Percentiles rank a stretch among this genome's conserved stretches.
phyloP scores from a whole-genome alignment of 2,888 invertebrate genomes.

The Agrochola macilenta region DNA sequence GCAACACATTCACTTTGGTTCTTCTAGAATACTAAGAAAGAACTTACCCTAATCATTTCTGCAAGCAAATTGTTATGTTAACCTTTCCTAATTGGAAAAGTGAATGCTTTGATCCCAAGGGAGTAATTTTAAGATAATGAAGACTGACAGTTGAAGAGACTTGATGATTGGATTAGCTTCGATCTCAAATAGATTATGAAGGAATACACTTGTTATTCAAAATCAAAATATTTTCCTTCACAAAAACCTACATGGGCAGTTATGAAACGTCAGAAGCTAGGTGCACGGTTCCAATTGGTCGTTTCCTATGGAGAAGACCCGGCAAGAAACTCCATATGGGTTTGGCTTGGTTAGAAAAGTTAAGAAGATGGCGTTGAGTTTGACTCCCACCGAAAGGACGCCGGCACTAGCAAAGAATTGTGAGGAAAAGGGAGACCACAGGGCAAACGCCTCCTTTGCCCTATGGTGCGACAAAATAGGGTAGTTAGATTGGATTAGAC shows the following conservation, averaged over 20 bases:
- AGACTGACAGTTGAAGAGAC: conserved; percentile 54
- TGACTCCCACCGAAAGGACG: no score
- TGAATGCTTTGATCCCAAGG: conserved; percentile 40
- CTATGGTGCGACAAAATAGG: no score
- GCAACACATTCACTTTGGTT: background rate
- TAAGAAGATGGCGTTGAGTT: no score
- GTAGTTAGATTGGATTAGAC: no score
- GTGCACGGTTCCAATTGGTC: no score
- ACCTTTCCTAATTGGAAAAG: conserved; percentile 41
- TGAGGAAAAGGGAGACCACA: no score
- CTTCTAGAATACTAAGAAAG: background rate
- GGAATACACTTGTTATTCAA: conserved; percentile 21
- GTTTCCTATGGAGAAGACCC: no score
- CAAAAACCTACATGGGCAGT: no score
- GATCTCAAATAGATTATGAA: conserved; percentile 32
- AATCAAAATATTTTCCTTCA: no score
- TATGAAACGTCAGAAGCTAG: no score
- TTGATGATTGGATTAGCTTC: conserved; percentile 51
- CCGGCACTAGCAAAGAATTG: no score
- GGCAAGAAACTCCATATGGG: background rate
- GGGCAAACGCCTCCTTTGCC: no score
- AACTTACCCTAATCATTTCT: background rate
- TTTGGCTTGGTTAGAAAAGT: background rate
- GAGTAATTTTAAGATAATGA: conserved; percentile 47
- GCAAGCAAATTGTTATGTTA: conserved; percentile 7